Evolutionary conservation across 2,797 vertebrate genomes (phyloP).

Genomic region (Megaceryle alcyon): DNA sequence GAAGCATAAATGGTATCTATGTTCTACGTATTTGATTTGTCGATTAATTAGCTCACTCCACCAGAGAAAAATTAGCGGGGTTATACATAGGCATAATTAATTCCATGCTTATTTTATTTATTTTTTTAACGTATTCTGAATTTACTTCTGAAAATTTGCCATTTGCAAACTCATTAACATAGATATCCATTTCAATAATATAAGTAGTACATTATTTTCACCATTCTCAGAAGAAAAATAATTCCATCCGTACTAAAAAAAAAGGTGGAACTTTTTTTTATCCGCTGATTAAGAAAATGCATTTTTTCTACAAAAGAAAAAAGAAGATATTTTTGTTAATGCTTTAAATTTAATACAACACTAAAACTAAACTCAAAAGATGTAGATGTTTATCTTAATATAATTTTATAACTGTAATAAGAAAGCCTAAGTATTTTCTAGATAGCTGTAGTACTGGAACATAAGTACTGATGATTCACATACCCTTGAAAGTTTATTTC

Average conservation of each 20-base stretch:
- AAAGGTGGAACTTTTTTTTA: not conserved
- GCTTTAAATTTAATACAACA: not conserved
- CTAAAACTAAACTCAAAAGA: slow-evolving; percentile 15
- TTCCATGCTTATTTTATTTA: not conserved
- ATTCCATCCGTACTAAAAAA: not conserved
- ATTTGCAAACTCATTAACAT: not conserved
- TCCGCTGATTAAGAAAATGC: not conserved
- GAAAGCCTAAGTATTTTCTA: not conserved
- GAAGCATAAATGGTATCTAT: not conserved
- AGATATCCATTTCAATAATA: not conserved
- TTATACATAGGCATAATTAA: not conserved
- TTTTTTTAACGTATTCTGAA: not conserved
- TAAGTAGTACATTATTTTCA: not conserved
- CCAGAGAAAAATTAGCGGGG: not conserved
- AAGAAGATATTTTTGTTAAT: not conserved
- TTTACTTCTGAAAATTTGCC: not conserved
- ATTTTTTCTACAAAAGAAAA: not conserved
- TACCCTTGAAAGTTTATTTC: not conserved
- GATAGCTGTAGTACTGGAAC: not conserved
- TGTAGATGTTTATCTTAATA: slow-evolving; percentile 17
- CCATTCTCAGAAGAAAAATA: not conserved
- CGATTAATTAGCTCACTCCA: not conserved
- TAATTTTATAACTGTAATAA: not conserved
- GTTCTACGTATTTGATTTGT: not conserved
- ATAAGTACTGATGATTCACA: slow-evolving; percentile 30